Evolutionary conservation across 37 sponge, comb jelly and placozoan species (phyloP).

Genomic region (Tethya wilhelma): DNA sequence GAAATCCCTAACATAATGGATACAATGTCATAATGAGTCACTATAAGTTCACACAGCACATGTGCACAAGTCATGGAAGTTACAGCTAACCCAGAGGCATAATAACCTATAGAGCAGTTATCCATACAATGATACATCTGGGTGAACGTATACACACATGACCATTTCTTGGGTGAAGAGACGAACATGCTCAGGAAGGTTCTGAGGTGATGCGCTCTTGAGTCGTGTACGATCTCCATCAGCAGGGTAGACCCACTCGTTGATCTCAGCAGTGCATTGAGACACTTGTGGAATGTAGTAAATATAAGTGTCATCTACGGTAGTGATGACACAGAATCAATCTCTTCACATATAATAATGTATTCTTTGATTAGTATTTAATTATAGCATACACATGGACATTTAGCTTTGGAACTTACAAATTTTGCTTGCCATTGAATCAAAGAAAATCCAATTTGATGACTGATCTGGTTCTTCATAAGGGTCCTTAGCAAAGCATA

Average conservation of each 20-base stretch:
- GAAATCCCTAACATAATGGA: too few species aligned
- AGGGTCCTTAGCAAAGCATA: slow-evolving; percentile 86
- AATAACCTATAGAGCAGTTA: too few species aligned
- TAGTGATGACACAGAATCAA: not conserved
- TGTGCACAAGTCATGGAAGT: too few species aligned
- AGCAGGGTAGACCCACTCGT: slow-evolving; percentile 64
- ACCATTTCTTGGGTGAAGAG: slow-evolving; percentile 78
- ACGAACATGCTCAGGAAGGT: slow-evolving; percentile 74
- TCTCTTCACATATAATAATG: too few species aligned
- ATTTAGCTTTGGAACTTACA: slow-evolving; percentile 41
- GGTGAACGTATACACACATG: slow-evolving; percentile 66
- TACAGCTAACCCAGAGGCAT: too few species aligned
- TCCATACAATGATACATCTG: too few species aligned
- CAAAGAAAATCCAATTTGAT: slow-evolving; percentile 90
- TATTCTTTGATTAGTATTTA: too few species aligned
- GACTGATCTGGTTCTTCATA: too few species aligned
- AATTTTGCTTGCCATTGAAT: slow-evolving; percentile 94
- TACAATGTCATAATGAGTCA: too few species aligned
- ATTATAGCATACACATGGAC: too few species aligned
- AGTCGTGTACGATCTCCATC: slow-evolving; percentile 31
- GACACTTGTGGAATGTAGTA: slow-evolving; percentile 81
- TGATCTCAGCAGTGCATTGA: slow-evolving; percentile 57
- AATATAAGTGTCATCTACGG: slow-evolving; percentile 71
- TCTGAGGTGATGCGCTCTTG: slow-evolving; percentile 15
- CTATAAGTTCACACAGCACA: too few species aligned